Conservation (phyloP, 2,797 vertebrate genomes). For the Brachyalestes nurse region DNA sequence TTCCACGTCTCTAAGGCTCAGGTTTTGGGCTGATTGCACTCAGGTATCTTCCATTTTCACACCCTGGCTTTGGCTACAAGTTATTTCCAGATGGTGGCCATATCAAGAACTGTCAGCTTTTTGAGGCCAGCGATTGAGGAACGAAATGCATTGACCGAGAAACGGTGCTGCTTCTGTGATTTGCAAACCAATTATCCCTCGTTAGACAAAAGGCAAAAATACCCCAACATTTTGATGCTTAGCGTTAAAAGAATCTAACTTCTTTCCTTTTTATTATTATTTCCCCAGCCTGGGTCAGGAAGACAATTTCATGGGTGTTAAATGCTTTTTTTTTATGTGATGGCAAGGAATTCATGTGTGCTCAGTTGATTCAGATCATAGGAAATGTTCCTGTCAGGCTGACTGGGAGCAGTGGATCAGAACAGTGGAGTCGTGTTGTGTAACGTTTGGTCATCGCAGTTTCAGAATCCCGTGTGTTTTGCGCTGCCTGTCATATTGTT, state of each 20-base stretch:
- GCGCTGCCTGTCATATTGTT: conserved; percentile 39
- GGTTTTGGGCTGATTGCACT: not conserved
- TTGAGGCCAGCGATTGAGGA: not conserved
- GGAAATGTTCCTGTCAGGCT: not conserved
- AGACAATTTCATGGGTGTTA: not conserved
- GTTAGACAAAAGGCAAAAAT: too few relatives aligned
- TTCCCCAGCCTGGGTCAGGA: not conserved
- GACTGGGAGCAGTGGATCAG: conserved; percentile 20
- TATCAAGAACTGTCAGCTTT: not conserved
- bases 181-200: not conserved
- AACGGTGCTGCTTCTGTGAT: not conserved
- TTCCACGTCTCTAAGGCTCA: not conserved
- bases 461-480: conserved; percentile 29
- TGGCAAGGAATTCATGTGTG: not conserved
- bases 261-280: not conserved
- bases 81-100: not conserved
- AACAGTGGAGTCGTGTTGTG: conserved; percentile 25
- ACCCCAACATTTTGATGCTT: too few relatives aligned
- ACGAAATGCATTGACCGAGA: not conserved
- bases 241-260: not conserved
- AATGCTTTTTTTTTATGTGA: not conserved
- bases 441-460: conserved; percentile 27
- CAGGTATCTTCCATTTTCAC: conserved; percentile 12
- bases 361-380: conserved; percentile 5
- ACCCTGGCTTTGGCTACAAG: not conserved